Base-by-base conservation (phyloP, 2,797 vertebrate genomes). In the Macroramphosus scolopax region DNA sequence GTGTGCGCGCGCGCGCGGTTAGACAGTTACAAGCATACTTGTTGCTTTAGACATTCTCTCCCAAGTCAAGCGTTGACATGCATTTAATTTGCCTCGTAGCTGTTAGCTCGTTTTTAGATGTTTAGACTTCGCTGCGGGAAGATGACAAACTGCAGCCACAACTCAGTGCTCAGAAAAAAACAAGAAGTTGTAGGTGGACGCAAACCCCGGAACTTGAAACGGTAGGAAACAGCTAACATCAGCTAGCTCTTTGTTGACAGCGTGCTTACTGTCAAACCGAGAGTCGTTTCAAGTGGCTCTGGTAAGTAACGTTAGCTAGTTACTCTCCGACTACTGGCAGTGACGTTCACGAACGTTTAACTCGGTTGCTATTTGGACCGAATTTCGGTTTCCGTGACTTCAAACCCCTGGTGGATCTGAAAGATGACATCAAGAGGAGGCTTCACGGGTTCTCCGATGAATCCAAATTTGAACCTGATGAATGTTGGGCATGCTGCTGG, bases 391-490 rank as follows among this genome's bases (percentile, higher is more conserved):
- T 6, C 14, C 15, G 13, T 3, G 4, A 8, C 53, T 14, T 30
- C 3, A 36, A 59, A 62, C 58, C 68, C 78, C 73, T 72, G 78
- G 70, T 80, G 68, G 77, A 68, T 55, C 30, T 11, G 6, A 30
- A 61, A 38, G 39, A 92, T 91, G 90, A 62, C 89, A 82, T 87
- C 88, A 9, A 88, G 88, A 80, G 85, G 84, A 63, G 73, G 76
- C 48, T 92, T 90, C 68, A 28, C 86, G 15, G 72, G 72, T 63
- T 58, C 74, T n/a, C 81, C 76, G 39, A 83, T 90, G 75, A 88
- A 78, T 69, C 77, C 78, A 7, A 68, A 17, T 3, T 8, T 82
- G 67, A 89, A 60, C 81, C 77, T 74, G 42, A 82, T 91, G 83
- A 86, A 52, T 38, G 70, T 83, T 1, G 84, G 60, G 5, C 88